Evolutionary conservation across 2,113 vertebrate genomes (phyloP).

Genomic region (Nothobranchius kuhntae): DNA sequence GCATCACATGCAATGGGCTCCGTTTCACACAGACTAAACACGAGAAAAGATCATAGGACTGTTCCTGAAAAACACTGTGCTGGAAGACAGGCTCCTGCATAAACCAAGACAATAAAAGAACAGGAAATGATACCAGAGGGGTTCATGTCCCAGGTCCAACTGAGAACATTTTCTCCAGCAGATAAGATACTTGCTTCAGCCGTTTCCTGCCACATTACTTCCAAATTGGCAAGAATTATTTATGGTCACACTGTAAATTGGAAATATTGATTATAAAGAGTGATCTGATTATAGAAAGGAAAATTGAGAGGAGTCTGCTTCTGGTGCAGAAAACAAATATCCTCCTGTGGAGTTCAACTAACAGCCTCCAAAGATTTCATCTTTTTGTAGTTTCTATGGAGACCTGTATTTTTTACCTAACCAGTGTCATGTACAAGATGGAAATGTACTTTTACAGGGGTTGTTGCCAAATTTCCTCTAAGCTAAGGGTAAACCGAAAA

Average conservation of each 20-base stretch:
- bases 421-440: not conserved
- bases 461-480: not conserved
- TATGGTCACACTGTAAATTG: conserved; percentile 29
- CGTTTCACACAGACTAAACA: conserved; percentile 21
- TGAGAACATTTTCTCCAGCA: conserved; percentile 36
- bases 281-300: conserved; percentile 1
- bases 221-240: conserved; percentile 37
- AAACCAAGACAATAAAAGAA: conserved; percentile 32
- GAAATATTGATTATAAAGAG: conserved; percentile 17
- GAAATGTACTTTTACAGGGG: conserved; percentile 7
- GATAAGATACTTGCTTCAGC: conserved; percentile 24
- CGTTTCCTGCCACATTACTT: not conserved
- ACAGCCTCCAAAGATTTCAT: not conserved
- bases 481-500: not conserved
- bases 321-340: conserved; percentile 12
- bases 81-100: conserved; percentile 13
- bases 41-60: conserved; percentile 43
- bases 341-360: not conserved
- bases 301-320: not conserved
- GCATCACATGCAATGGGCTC: conserved; percentile 24
- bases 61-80: conserved; percentile 11
- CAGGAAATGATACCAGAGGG: conserved; percentile 38
- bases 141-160: conserved; percentile 27
- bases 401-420: conserved; percentile 1
- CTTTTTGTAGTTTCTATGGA: not conserved